Conservation (phyloP, 1,140 invertebrate genomes). For the Drosophila varians region DNA sequence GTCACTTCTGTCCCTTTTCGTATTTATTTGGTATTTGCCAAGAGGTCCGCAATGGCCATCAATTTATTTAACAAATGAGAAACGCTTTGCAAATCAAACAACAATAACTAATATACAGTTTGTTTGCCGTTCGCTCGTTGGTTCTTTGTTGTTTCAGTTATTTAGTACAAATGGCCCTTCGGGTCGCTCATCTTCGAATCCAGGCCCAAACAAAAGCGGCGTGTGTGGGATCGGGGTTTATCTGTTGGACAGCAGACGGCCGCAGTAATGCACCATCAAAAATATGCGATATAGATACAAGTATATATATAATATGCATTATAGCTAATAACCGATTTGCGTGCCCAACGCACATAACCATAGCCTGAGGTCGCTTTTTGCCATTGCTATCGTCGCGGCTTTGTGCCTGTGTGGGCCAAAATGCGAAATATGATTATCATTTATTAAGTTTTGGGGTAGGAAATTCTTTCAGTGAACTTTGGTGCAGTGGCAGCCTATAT, state of each 20-base stretch:
- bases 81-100: conserved; percentile 79
- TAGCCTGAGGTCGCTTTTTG: conserved; percentile 8
- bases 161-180: conserved; percentile 69
- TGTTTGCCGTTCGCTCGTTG: conserved; percentile 51
- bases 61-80: conserved; percentile 81
- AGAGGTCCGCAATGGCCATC: conserved; percentile 67
- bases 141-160: conserved; percentile 52
- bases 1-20: conserved; percentile 12
- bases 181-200: conserved; percentile 54
- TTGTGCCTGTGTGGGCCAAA: conserved; percentile 23
- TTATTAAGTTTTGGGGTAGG: conserved; percentile 46
- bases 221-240: conserved; percentile 25
- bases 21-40: conserved; percentile 59
- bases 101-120: conserved; percentile 77
- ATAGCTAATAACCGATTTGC: conserved; percentile 75
- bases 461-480: conserved; percentile 6
- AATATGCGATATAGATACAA: conserved; percentile 22
- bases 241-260: conserved; percentile 38
- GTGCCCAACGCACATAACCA: conserved; percentile 64
- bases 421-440: conserved; percentile 62
- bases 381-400: background rate
- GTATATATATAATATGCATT: conserved; percentile 51
- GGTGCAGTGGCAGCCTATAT: background rate
- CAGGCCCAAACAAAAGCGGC: conserved; percentile 30
- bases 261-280: conserved; percentile 58